Conservation (phyloP, 2,797 vertebrate species). For the Cryptoblepharus egeriae region DNA sequence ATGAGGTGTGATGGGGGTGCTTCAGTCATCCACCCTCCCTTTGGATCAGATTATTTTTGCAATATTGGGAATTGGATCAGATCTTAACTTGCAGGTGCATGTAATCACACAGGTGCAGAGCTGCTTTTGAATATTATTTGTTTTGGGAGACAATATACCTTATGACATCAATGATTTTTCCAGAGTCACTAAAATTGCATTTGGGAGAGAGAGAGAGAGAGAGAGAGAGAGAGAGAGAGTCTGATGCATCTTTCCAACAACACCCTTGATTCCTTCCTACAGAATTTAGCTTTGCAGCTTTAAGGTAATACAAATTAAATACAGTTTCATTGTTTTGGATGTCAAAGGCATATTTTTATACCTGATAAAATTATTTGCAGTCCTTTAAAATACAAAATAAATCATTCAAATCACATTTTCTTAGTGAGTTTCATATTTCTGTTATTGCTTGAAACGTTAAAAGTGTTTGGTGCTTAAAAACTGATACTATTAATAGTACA, state of each 20-base stretch:
- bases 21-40: neutral
- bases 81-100: neutral
- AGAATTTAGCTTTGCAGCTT: neutral
- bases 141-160: neutral
- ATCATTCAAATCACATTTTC: constrained; percentile 51
- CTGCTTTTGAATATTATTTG: neutral
- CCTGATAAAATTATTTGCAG: neutral
- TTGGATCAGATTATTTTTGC: constrained; percentile 53
- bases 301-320: constrained; percentile 34
- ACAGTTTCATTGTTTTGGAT: neutral
- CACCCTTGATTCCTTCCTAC: neutral
- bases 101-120: constrained; percentile 35
- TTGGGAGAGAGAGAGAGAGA: too few relatives aligned
- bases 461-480: too few relatives aligned
- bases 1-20: constrained; percentile 16
- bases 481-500: too few relatives aligned
- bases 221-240: too few relatives aligned
- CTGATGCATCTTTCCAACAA: neutral
- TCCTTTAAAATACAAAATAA: constrained; percentile 28
- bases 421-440: constrained; percentile 54
- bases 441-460: constrained; percentile 15
- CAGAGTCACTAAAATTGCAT: constrained; percentile 17
- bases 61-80: constrained; percentile 26
- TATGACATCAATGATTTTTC: neutral
- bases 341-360: neutral